Evolutionary conservation across 2,888 invertebrate species (phyloP).

Genomic region (Plebejus anna): DNA sequence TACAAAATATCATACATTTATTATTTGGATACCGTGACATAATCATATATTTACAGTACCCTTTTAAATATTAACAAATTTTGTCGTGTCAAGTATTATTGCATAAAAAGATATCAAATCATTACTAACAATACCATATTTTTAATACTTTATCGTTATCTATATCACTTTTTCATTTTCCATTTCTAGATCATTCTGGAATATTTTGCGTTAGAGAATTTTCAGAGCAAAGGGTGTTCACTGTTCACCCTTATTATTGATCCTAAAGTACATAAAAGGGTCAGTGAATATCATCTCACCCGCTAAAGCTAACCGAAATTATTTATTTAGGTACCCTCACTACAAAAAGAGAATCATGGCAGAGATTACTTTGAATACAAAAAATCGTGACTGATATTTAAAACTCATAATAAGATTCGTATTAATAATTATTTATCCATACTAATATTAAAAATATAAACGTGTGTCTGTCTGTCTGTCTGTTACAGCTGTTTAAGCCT

Average conservation of each 20-base stretch:
- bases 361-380: not conserved
- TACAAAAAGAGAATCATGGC: not conserved
- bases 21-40: not conserved
- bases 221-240: not conserved
- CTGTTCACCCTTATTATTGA: not conserved
- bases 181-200: not conserved
- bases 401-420: too few relatives aligned
- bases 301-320: constrained; percentile 4
- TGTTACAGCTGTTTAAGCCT: too few relatives aligned
- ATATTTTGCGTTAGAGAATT: not conserved
- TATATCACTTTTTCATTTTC: not conserved
- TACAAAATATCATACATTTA: too few relatives aligned
- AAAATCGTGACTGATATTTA: not conserved
- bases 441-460: too few relatives aligned
- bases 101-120: not conserved
- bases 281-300: constrained; percentile 12
- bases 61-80: too few relatives aligned
- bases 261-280: constrained; percentile 1
- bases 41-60: too few relatives aligned
- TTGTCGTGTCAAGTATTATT: not conserved
- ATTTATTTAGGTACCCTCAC: constrained; percentile 43
- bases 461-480: too few relatives aligned
- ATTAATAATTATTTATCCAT: not conserved
- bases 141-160: not conserved
- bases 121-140: not conserved